These are phyloP conservation scores for Apodemia mormo DNA, from an alignment of 2,888 invertebrate genomes.

Conservation along the genomic window DNA sequence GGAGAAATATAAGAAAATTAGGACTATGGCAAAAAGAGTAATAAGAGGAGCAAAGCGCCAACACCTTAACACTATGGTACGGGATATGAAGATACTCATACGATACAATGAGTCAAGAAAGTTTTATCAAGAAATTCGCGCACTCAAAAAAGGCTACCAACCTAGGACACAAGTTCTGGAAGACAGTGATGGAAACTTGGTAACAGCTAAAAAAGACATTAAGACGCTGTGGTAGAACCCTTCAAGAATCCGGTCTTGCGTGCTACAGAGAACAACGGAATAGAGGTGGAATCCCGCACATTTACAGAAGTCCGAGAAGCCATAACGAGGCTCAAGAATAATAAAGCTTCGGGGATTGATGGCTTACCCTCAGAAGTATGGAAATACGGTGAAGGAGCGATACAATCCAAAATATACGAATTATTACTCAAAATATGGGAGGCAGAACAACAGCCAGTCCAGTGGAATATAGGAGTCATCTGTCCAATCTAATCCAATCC, in stretches of 20 bases:
- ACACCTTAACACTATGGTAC: no score
- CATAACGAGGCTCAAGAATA: conserved; percentile 4
- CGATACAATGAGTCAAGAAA: background rate
- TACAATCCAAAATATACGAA: no score
- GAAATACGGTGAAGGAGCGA: no score
- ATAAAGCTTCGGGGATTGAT: conserved; percentile 11
- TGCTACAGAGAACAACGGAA: no score
- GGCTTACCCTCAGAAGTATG: background rate
- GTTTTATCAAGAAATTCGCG: background rate
- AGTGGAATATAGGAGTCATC: no score
- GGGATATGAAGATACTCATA: background rate
- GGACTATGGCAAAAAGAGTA: no score
- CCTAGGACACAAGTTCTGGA: background rate
- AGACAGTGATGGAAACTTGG: background rate
- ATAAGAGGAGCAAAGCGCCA: no score
- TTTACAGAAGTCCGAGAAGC: background rate
- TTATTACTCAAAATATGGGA: no score
- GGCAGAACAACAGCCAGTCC: no score
- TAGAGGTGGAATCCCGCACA: background rate
- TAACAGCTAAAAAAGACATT: background rate
- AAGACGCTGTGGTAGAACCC: background rate
- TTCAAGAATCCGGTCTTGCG: no score
- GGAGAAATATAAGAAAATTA: no score
- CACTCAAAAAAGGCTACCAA: background rate
- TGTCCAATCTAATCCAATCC: no score